Base-by-base conservation (phyloP, 2,797 vertebrate genomes). In the Pangasius macronema region DNA sequence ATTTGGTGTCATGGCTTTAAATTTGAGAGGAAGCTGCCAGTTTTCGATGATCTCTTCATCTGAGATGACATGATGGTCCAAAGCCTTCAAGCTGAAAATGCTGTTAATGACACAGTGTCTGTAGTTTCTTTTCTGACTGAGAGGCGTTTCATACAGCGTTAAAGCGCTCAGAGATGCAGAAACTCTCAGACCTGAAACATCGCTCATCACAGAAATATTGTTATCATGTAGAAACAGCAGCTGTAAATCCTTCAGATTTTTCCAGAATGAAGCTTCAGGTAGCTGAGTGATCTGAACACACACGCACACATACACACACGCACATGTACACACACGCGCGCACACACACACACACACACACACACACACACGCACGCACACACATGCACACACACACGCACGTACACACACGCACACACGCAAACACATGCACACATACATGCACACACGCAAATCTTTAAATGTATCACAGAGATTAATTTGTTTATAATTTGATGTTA, bases 211-310 rank as follows among this genome's bases (percentile, higher is more conserved):
- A 77, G 87, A 73, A 85, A 94, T 92, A 24, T 77, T 91, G 87
- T 95, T 96, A 91, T 95, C 90, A 85, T 94, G 93, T 72, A 95
- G 94, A 92, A 93, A 94, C 0, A 96, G 93, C 1, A 96, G 88
- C 85, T 93, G 93, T 68, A 95, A 84, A 57, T 90, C 67, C 90
- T 91, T 94, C 63, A 94, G 84, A 72, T 90, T 85, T 67, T 84
- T 87, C 95, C 95, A 95, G 92, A 94, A 95, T 36, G 39, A 86
- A 30, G 51, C 83, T 67, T 89, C 91, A 82, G 94, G 95, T 68
- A 96, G 92, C 86, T 51, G 89, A 82, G 86, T 53, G 88, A 96
- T 93, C 94, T 49, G 72, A 49, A 53, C 36, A 63, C 20, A 57
- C 30, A 81, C 33, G 61, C 16, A 91, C 79, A 68, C 59, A 46